Evolutionary conservation across 2,797 vertebrate species (phyloP).

Genomic region (Halcyon leucocephala): DNA sequence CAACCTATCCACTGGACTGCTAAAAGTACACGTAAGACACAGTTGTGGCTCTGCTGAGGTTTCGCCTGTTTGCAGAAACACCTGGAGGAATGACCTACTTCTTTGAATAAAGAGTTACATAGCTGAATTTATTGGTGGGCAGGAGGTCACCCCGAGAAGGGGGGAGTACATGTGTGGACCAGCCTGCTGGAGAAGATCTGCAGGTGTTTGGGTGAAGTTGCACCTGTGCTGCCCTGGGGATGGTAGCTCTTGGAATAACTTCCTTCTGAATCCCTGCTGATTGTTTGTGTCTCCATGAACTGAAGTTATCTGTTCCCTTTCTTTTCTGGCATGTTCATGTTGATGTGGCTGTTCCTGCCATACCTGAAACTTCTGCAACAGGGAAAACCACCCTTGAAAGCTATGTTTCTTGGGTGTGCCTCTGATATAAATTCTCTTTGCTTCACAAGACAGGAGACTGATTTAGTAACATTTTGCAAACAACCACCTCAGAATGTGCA

Average conservation of each 20-base stretch:
- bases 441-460: not conserved
- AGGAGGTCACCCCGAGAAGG: not conserved
- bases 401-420: constrained; percentile 33
- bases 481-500: not conserved
- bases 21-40: not conserved
- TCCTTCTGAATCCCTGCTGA: not conserved
- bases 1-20: not conserved
- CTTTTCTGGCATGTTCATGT: not conserved
- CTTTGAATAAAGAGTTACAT: not conserved
- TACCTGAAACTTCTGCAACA: constrained; percentile 31
- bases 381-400: constrained; percentile 8
- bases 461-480: constrained; percentile 13
- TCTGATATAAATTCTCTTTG: constrained; percentile 36
- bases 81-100: not conserved
- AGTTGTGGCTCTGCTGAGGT: not conserved
- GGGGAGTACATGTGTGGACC: not conserved
- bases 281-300: not conserved
- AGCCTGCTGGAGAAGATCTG: not conserved
- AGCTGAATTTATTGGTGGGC: not conserved
- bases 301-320: not conserved
- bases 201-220: not conserved
- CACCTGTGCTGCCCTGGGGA: not conserved
- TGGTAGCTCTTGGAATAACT: not conserved
- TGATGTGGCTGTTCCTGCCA: constrained; percentile 4
- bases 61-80: not conserved